Evolutionary conservation across 2,113 vertebrate genomes (phyloP).

Genomic region (Oreamnos americanus): DNA sequence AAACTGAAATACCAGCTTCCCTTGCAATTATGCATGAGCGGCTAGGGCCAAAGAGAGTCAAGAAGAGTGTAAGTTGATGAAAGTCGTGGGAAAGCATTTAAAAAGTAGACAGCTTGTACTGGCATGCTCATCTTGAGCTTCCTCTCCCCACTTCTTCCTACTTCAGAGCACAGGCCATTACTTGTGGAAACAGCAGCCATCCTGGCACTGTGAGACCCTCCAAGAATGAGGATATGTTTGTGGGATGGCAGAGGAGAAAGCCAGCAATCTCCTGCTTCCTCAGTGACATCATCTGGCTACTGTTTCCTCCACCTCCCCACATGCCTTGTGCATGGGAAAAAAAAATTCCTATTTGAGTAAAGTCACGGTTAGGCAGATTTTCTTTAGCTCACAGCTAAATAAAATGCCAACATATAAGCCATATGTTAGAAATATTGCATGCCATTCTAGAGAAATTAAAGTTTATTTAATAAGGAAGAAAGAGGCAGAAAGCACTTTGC

Average conservation of each 20-base stretch:
- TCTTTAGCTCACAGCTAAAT: background rate
- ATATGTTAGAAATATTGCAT: background rate
- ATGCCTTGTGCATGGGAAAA: background rate
- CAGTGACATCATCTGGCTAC: background rate
- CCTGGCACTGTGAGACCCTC: background rate
- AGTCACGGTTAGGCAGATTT: background rate
- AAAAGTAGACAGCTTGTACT: background rate
- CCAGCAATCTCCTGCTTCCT: background rate
- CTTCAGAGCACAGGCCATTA: background rate
- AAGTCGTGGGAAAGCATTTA: background rate
- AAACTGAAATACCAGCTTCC: background rate
- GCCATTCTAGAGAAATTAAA: background rate
- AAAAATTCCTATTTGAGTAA: background rate
- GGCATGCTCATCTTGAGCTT: background rate
- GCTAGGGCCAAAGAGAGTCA: background rate
- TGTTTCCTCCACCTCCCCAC: background rate
- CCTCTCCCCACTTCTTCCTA: background rate
- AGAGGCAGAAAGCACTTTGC: background rate
- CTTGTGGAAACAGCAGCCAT: background rate
- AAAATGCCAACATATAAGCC: background rate
- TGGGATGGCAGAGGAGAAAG: background rate
- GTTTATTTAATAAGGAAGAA: background rate
- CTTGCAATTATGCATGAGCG: background rate
- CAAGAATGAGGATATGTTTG: background rate
- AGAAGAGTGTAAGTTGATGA: background rate